Conservation (phyloP, 2,888 invertebrate genomes). For the Agapostemon virescens region DNA sequence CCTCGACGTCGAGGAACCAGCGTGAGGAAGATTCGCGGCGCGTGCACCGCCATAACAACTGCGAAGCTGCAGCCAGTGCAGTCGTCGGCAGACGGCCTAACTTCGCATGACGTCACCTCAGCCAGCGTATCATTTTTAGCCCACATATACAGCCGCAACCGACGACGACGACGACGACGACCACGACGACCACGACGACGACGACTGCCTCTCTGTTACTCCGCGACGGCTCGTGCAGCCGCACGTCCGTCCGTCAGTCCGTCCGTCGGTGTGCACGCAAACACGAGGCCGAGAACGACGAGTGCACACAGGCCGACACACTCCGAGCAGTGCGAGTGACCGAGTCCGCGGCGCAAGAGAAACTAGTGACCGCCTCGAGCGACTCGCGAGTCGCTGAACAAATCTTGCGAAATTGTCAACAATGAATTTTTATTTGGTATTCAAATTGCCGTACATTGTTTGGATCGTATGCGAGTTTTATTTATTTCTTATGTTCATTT, state of each 20-base stretch:
- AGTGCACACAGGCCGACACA: conserved; percentile 32
- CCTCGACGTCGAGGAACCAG: conserved; percentile 35
- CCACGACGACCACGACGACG: neutral
- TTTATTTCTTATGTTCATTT: too few relatives aligned
- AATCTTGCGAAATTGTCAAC: neutral
- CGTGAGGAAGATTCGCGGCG: conserved; percentile 31
- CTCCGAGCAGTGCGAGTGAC: conserved; percentile 57
- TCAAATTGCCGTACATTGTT: too few relatives aligned
- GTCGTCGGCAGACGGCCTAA: conserved; percentile 65
- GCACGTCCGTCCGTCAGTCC: neutral
- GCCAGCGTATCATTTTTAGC: conserved; percentile 76
- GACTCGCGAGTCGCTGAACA: neutral
- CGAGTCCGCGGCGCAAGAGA: conserved; percentile 53
- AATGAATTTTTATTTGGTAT: too few relatives aligned
- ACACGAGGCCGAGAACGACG: neutral
- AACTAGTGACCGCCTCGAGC: conserved; percentile 39
- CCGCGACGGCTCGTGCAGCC: neutral
- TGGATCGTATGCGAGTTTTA: too few relatives aligned
- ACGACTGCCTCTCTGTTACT: neutral
- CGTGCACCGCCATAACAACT: conserved; percentile 42
- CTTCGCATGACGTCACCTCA: conserved; percentile 71
- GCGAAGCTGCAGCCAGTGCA: conserved; percentile 58
- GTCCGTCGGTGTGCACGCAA: conserved; percentile 26
- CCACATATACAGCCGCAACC: conserved; percentile 62
- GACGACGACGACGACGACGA: too few relatives aligned